Evolutionary conservation across 1,140 invertebrate genomes (phyloP), one percentile per base, ranked within the genome.

Genomic region (Papilio machaon): DNA sequence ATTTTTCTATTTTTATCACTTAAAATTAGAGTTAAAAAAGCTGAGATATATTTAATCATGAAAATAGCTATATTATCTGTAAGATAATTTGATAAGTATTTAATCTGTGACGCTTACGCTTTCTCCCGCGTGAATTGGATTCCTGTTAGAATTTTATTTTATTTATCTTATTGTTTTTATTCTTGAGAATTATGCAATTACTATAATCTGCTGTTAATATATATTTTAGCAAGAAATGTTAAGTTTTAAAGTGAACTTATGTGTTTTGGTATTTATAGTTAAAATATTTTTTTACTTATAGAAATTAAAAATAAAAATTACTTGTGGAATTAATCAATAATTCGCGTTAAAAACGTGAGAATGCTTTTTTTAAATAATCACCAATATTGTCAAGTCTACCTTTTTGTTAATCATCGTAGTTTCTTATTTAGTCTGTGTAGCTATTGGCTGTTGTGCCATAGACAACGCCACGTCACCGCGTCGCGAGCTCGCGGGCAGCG

Each of bases 401-500:
- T 23, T 23, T 75, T 75, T 30, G 15, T 54, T 10, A 23, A 30
- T 75, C 47, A 11, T 46, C 23, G 9, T 75, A 75, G 43, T 75
- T 49, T 64, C 10, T 11, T 30, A 64, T 38, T 75, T 75, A 75
- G 15, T 38, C 30, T 43, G 43, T 74, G 43, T 35, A 70, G 9
- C 13, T 70, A 70, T 70, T 35, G 23, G 30, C 64, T 70, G 30
- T 70, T 13, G 11, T 15, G 30, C 30, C 64, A 70, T 70, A 70
- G 64, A 70, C 64, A 17, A 35, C 38, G 38, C 74, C 74, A 75
- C 35, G 58, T 79, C n/a, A 35, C 15, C 81, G 73, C 83, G 76
- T 49, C 82, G 81, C 86, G 90, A 90, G 90, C 89, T 91, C 89
- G 91, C 79, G 87, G 85, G 79, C 81, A 81, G 81, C 82, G 73